Base-by-base conservation (phyloP, 2,888 invertebrate genomes). In the Noctuana brunneofusca region DNA sequence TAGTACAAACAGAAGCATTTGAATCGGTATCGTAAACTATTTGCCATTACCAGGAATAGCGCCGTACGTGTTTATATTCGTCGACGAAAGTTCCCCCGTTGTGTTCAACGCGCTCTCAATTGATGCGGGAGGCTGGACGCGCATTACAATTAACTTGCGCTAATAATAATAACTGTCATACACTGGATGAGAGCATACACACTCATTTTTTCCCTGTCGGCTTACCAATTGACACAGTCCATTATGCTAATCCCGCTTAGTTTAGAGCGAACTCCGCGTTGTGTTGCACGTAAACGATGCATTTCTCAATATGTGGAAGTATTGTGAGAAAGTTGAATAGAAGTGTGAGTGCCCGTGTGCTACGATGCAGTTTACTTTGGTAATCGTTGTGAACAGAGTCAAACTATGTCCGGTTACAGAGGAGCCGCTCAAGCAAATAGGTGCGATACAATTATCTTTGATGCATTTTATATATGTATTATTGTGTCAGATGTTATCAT, bases 341-440 rank as follows among this genome's bases (percentile, higher is more conserved):
- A 41, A 38, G 41, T 50, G 64, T 66, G 65, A 56, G 65, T 66
- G 65, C 55, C 24, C 54, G 55, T 60, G 78, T 81, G 76, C 71
- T 71, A 86, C 80, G 75, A 90, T 91, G 91, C 90, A 91, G 86
- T 91, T 86, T 81, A 90, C 90, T 68, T 78, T 91, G 75, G 90
- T 91, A 66, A 90, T 91, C 69, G 87, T 91, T 68, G 88, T 90
- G 74, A 90, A 88, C 81, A 89, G 81, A 81, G 87, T 91, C 71
- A 81, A 83, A 75, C 74, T 90, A 83, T 89, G 88, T 80, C 85
- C 89, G 73, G 82, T 86, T 66, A 70, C 76, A 65, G 89, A 87
- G 75, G 87, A 85, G 74, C 78, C 84, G 52, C 67, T 80, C 66
- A 90, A 89, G 78, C 72, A 78, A 65, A 86, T 89, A 80, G 89